A percentile compares a stretch with the other conserved stretches of the same genome.
Conservation (phyloP, 1,140 invertebrate species). For the Drosophila bifasciata region DNA sequence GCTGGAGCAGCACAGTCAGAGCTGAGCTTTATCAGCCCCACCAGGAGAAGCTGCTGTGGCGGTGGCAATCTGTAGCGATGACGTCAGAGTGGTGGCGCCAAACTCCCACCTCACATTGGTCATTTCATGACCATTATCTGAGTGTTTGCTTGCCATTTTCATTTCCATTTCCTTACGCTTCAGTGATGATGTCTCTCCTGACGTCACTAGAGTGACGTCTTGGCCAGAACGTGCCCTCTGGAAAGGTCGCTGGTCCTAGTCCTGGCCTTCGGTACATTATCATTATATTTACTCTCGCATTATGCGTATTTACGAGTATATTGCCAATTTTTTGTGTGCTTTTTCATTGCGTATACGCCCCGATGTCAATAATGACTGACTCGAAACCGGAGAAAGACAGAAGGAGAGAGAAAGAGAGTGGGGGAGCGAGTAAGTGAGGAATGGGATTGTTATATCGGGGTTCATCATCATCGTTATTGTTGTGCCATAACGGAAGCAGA, state of each 20-base stretch:
- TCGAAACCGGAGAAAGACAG: neutral
- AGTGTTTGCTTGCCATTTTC: conserved; percentile 50
- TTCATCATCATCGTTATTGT: conserved; percentile 26
- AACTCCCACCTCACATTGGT: conserved; percentile 26
- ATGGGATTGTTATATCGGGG: conserved; percentile 1
- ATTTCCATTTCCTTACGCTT: neutral
- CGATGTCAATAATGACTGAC: conserved; percentile 20
- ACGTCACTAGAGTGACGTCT: conserved; percentile 53
- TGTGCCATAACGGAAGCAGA: conserved; percentile 61
- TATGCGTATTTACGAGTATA: conserved; percentile 45
- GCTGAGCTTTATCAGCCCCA: neutral
- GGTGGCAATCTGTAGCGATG: conserved; percentile 31
- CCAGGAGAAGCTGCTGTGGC: conserved; percentile 18
- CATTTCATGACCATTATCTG: conserved; percentile 42
- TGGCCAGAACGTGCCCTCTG: conserved; percentile 8
- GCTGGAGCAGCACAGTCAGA: too few species aligned
- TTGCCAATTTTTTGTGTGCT: conserved; percentile 32
- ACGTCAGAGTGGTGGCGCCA: conserved; percentile 46
- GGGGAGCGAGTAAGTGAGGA: neutral
- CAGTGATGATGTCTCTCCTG: conserved; percentile 1
- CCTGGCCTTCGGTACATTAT: conserved; percentile 12
- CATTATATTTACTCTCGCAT: conserved; percentile 41
- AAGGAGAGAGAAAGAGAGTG: neutral
- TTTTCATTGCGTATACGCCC: conserved; percentile 36
- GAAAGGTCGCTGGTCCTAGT: conserved; percentile 34